Conservation (phyloP, 2,113 vertebrate genomes). For the Phalacrocorax aristotelis region DNA sequence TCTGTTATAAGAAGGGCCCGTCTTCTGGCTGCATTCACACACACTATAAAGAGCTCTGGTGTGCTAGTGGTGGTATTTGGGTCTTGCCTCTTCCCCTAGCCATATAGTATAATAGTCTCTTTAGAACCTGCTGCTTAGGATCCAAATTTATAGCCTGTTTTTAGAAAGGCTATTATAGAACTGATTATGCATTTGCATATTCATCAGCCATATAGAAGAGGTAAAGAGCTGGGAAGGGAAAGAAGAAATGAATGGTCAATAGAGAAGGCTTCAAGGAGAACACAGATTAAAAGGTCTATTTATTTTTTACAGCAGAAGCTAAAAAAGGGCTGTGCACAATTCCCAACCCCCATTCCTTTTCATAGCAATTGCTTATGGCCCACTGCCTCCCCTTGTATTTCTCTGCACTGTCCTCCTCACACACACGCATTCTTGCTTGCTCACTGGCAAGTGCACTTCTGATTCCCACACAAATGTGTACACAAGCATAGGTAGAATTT, state of each 20-base stretch:
- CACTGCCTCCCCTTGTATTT: not conserved
- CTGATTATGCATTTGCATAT: constrained; percentile 46
- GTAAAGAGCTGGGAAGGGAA: constrained; percentile 10
- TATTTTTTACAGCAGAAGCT: constrained; percentile 30
- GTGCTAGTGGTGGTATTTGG: not conserved
- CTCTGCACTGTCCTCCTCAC: not conserved
- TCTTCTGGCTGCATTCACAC: not conserved
- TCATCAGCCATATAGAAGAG: constrained; percentile 43
- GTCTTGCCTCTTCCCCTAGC: not conserved
- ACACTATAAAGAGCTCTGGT: not conserved
- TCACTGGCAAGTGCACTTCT: not conserved
- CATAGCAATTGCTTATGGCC: constrained; percentile 25
- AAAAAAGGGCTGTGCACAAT: not conserved
- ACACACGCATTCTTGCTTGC: not conserved
- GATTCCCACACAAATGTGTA: not conserved
- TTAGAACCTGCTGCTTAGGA: constrained; percentile 25
- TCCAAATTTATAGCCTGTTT: constrained; percentile 49
- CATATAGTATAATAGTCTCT: constrained; percentile 20
- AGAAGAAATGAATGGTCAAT: constrained; percentile 56
- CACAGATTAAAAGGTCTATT: constrained; percentile 30
- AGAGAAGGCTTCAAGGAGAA: constrained; percentile 4
- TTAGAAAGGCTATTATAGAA: constrained; percentile 46
- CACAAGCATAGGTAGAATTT: not conserved
- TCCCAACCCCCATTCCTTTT: constrained; percentile 28
- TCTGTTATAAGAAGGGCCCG: not conserved